Base-by-base conservation (phyloP, 2,888 invertebrate genomes). In the Drosophila paramelanica region DNA sequence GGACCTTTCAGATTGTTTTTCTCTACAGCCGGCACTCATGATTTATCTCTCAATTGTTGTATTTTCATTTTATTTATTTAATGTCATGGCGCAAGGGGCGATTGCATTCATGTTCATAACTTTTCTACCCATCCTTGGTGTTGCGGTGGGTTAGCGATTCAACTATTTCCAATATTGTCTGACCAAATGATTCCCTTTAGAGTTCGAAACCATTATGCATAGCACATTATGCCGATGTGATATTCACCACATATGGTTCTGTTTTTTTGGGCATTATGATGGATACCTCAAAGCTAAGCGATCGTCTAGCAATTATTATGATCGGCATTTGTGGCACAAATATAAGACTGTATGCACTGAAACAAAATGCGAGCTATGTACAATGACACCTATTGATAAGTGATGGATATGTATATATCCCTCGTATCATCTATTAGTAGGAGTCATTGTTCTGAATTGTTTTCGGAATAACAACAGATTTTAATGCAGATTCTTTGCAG, bases 211-310 rank as follows among this genome's bases (percentile, higher is more conserved):
- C 1, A 0, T 6, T 71, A 0, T 75, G 80, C 11, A 13, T 20
- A 0, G 8, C 55, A 2, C 57, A 82, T 17, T 85, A 83, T 50
- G 13, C 61, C 0, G 80, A 85, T 45, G 2, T 77, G 2, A 25
- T 83, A 10, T 86, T 75, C 8, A 13, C 46, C 3, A 38, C 62
- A 4, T 67, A 42, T 13, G 77, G 73, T 0, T 1, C 41, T 3
- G 0, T 77, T 0, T 65, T 74, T 11, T 20, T 79, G 51, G 80
- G 86, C 27, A 13, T 75, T 2, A 51, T 72, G 52, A 80, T 85
- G 88, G 86, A 85, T 20, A 10, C 8, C 0, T 80, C 85, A 2
- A 69, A 11, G 20, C 36, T 88, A 0, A 77, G 80, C 20, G 68
- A 75, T 3, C 58, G 73, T 0, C 6, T 86, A 0, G 80, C 50